Evolutionary conservation across 2,797 vertebrate genomes (phyloP).

Genomic region (Anas acuta): DNA sequence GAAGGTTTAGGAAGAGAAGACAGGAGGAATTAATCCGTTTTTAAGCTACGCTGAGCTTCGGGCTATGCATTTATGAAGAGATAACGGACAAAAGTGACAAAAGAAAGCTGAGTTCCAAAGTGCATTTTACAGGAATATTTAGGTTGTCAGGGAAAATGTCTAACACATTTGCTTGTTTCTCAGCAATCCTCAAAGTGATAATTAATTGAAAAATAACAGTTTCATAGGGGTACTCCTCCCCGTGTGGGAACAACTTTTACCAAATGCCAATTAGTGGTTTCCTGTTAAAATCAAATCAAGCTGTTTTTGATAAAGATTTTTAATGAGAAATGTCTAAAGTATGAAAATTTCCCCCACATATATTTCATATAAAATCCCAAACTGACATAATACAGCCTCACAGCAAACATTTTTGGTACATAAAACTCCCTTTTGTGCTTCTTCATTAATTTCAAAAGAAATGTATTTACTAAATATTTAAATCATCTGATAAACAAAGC

Average conservation of each 20-base stretch:
- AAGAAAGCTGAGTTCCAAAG: slow-evolving; percentile 44
- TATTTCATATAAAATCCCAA: slow-evolving; percentile 46
- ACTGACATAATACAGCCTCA: slow-evolving; percentile 8
- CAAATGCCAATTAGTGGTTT: slow-evolving; percentile 69
- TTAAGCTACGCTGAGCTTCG: neutral
- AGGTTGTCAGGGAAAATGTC: slow-evolving; percentile 65
- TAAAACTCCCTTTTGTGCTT: slow-evolving; percentile 7
- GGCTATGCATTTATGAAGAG: neutral
- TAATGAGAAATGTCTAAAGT: slow-evolving; percentile 65
- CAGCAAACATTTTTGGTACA: slow-evolving; percentile 16
- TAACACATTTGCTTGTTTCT: slow-evolving; percentile 68
- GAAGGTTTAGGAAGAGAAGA: neutral
- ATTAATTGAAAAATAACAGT: slow-evolving; percentile 73
- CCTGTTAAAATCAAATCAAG: slow-evolving; percentile 66
- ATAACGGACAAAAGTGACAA: slow-evolving; percentile 32
- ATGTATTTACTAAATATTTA: slow-evolving; percentile 63
- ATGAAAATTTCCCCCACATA: slow-evolving; percentile 18
- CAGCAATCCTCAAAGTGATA: slow-evolving; percentile 71
- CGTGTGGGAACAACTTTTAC: slow-evolving; percentile 68
- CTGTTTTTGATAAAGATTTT: slow-evolving; percentile 68
- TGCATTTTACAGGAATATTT: slow-evolving; percentile 48
- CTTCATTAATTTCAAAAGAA: slow-evolving; percentile 64
- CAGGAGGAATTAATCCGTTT: neutral
- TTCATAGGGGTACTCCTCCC: slow-evolving; percentile 67
- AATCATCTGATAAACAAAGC: slow-evolving; percentile 39